Evolutionary conservation across 92 coral and sea anemone genomes (phyloP), one percentile per base, ranked within the genome.

Genomic region (Meandrina meandrites): DNA sequence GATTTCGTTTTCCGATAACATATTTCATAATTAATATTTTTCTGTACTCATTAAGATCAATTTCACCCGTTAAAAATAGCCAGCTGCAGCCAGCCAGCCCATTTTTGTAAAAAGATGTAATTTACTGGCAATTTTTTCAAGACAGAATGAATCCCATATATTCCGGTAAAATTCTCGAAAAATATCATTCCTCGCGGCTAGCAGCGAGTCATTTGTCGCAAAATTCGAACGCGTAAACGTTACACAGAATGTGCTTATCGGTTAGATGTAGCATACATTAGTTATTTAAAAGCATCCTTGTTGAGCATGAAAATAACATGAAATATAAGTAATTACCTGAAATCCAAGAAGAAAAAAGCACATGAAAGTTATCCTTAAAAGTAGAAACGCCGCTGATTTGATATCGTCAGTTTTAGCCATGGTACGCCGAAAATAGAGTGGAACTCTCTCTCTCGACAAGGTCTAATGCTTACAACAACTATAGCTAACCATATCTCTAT

Each of bases 301-400:
- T 40, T 40, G 45, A n/a, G 60, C 64, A 18, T 0, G 6, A 57
- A 21, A 2, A 19, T 17, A 9, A 24, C 69, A 22, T 5, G 14
- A 66, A 30, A 27, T 24, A 27, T 47, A 27, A 11, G 57, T 22
- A 13, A 72, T 81, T 82, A 82, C 86, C 86, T 82, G 79, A 30
- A 82, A 70, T 30, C 78, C 86, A 48, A 48, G 77, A 24, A 82
- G 68, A 3, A 82, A 0, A 0, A 3, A 51, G 68, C 17, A 19
- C 7, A 66, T 16, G 48, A 50, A 72, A 31, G 24, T 14, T 50
- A 32, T 50, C 50, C 71, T 82, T 1, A 70, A 32, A 50, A 32
- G 30, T 17, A 51, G 78, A 8, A 3, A 8, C n/a, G 21, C 35
- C 31, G 68, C 24, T 2, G 31, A 1, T n/a, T 36, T 42, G 16